Conservation (phyloP, 2,888 invertebrate species). For the Drosophila sordidula region DNA sequence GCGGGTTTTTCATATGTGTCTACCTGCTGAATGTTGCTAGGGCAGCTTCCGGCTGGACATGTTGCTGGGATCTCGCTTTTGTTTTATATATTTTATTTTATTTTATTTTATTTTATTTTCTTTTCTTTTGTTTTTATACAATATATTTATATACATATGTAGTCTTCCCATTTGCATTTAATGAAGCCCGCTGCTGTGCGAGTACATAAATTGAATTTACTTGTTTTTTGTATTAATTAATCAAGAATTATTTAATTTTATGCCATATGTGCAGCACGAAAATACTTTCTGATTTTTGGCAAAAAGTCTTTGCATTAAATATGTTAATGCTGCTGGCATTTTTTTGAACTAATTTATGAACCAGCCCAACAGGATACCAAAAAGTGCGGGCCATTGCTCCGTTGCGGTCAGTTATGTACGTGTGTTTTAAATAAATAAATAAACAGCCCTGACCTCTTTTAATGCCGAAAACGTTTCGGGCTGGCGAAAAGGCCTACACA, state of each 20-base stretch:
- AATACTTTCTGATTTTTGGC: neutral
- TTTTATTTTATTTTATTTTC: no score
- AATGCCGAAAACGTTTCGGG: conserved; percentile 10
- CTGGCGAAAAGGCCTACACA: conserved; percentile 25
- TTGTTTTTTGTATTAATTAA: conserved; percentile 39
- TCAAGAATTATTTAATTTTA: conserved; percentile 22
- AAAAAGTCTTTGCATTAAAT: conserved; percentile 15
- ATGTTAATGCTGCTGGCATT: conserved; percentile 36
- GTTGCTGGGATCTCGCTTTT: conserved; percentile 39
- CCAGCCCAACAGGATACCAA: conserved; percentile 21
- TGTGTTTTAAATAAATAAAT: conserved; percentile 8
- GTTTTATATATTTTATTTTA: neutral
- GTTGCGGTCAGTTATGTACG: conserved; percentile 7
- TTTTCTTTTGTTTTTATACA: neutral
- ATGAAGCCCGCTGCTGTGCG: conserved; percentile 9
- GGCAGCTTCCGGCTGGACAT: conserved; percentile 69
- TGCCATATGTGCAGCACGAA: conserved; percentile 13
- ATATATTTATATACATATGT: neutral
- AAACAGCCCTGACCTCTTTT: conserved; percentile 62
- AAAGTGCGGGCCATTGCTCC: conserved; percentile 27
- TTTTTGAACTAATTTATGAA: conserved; percentile 17
- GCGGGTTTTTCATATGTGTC: conserved; percentile 53
- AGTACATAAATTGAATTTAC: conserved; percentile 15
- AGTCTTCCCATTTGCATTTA: conserved; percentile 36
- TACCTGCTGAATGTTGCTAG: conserved; percentile 65